These are phyloP conservation scores for Acanthurus leucopareius DNA, from an alignment of 2,797 vertebrate genomes.

Conservation along the genomic window DNA sequence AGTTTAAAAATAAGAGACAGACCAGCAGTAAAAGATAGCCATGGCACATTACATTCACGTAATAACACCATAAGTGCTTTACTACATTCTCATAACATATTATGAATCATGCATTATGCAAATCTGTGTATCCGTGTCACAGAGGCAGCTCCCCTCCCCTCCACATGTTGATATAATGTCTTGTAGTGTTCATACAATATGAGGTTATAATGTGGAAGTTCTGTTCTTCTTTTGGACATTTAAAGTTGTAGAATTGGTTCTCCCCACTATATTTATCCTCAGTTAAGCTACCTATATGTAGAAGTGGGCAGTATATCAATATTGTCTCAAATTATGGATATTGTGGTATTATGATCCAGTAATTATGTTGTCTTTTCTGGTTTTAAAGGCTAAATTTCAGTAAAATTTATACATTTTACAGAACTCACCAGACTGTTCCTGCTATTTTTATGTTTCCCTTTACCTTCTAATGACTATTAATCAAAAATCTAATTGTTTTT, in stretches of 20 bases:
- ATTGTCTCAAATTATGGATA: too few species aligned
- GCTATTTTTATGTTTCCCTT: too few species aligned
- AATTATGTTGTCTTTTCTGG: too few species aligned
- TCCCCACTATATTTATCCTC: not conserved
- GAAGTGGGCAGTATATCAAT: too few species aligned
- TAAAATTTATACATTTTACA: too few species aligned
- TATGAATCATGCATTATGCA: slow-evolving; percentile 37
- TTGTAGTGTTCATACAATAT: slow-evolving; percentile 1
- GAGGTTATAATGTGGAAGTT: not conserved
- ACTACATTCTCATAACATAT: slow-evolving; percentile 28
- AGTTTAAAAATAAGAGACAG: not conserved
- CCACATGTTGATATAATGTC: not conserved
- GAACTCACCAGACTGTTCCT: too few species aligned
- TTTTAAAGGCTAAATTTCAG: too few species aligned
- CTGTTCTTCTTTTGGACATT: not conserved
- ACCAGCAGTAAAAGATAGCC: not conserved
- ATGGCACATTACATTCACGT: slow-evolving; percentile 3
- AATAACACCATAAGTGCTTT: slow-evolving; percentile 19
- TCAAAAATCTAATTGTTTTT: too few species aligned
- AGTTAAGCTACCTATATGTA: not conserved
- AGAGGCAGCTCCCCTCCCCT: slow-evolving; percentile 1
- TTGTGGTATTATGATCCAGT: too few species aligned
- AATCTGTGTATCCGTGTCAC: slow-evolving; percentile 13
- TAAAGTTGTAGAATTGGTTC: not conserved
- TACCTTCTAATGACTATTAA: too few species aligned